Base-by-base conservation (phyloP, 1,140 invertebrate genomes). In the Ericerus pela region DNA sequence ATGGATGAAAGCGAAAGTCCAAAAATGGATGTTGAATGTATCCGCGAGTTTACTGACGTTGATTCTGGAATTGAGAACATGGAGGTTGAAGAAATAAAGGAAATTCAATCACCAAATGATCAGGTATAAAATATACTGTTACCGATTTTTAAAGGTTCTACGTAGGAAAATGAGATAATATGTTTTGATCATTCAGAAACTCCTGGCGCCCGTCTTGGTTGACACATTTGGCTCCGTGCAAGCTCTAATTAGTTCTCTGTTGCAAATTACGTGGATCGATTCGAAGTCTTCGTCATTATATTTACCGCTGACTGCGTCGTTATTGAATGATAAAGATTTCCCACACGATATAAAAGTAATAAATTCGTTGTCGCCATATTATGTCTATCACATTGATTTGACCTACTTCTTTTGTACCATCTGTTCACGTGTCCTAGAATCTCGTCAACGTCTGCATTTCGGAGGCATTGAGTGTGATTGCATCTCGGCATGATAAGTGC, bases 61-160 rank as follows among this genome's bases (percentile, higher is more conserved):
- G 81, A 84, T 69, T 83, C 80, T 37, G 80, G 80, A 11, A 80
- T 84, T 64, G 82, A 82, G 67, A 82, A 78, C 64, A 85, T 83
- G 80, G 81, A 83, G 68, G 80, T 84, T 3, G 78, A 80, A 22
- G 72, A 75, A 55, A 65, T 64, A 2, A 69, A 73, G 54, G 59
- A 61, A 31, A 37, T 29, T 20, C 37, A 36, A 22, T 24, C 51
- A 27, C 37, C 37, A 6, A 41, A 3, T 41, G 47, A 56, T 38
- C 47, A 51, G 26, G 14, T 26, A 47, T 56, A n/a, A n/a, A n/a
- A n/a, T n/a, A n/a, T n/a, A n/a, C n/a, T n/a, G n/a, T n/a, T n/a
- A n/a, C n/a, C n/a, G n/a, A n/a, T n/a, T n/a, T n/a, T n/a, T n/a
- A n/a, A n/a, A n/a, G n/a, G n/a, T n/a, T n/a, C n/a, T n/a, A n/a